Base-by-base conservation (phyloP, 2,797 vertebrate genomes). In the Scolopax bukidnonensis region DNA sequence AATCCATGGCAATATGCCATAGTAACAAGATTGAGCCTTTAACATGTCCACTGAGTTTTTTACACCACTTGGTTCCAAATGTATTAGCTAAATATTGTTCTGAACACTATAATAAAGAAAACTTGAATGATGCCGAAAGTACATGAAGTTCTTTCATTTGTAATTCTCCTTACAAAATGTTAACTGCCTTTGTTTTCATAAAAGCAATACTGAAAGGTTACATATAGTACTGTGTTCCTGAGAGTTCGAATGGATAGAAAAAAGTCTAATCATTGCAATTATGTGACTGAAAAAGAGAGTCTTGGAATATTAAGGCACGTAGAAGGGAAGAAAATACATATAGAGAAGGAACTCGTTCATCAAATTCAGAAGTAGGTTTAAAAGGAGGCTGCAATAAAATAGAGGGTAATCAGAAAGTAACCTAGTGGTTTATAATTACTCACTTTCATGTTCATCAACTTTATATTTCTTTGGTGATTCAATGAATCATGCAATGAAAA, bases 391-490 rank as follows among this genome's bases (percentile, higher is more conserved):
- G 83, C 88, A 97, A 88, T 95, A 95, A 94, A 96, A 94, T 40
- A 65, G 77, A 95, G 77, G 36, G 47, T 90, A 87, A 90, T 65
- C 85, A 87, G 95, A 96, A 96, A 80, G 93, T 95, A 82, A 81
- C 80, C 92, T 61, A 59, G 88, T 80, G 71, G 48, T 96, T 96
- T 93, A 50, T 95, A 93, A 94, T 96, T 96, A 97, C 70, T 89
- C 41, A 19, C 41, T 79, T 88, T 61, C 83, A 95, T 96, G 95
- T 91, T 97, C 96, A 97, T 97, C 95, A 97, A 96, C 80, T 98
- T 97, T 88, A 68, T 94, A 90, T 92, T 96, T 91, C 93, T 95
- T 97, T 95, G 96, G 96, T 96, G 92, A 95, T 91, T 97, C 93
- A 71, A 10, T 97, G 95, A 96, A 96, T 97, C 94, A 97, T 89